A percentile compares a stretch with the other conserved stretches of the same genome.
phyloP scores from a whole-genome alignment of 1,140 invertebrate genomes.

The Tetramorium parvispinum region DNA sequence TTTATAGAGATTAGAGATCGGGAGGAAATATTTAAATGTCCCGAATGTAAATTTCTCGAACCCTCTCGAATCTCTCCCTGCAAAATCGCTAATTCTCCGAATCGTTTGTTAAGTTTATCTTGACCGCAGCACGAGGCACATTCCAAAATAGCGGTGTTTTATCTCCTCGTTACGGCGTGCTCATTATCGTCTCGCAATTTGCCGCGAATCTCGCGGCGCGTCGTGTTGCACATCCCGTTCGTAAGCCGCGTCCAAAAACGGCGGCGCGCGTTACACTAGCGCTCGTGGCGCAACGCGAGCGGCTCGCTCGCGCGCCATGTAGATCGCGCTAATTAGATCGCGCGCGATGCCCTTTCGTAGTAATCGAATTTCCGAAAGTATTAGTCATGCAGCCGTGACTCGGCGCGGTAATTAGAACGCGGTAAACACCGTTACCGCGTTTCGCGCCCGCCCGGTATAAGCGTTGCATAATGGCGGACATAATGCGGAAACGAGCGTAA shows the following conservation, averaged over 20 bases:
- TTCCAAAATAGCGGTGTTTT: background rate
- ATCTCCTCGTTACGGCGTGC: slow-evolving; percentile 9
- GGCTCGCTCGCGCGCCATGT: background rate
- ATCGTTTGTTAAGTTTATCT: background rate
- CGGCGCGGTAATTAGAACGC: slow-evolving; percentile 50
- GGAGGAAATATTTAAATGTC: background rate
- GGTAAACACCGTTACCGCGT: slow-evolving; percentile 15
- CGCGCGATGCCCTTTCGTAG: slow-evolving; percentile 26
- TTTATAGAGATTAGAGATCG: background rate
- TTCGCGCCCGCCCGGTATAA: slow-evolving; percentile 48
- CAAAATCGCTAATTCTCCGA: background rate
- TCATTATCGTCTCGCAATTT: slow-evolving; percentile 37
- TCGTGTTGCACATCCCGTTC: background rate
- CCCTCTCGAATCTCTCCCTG: background rate
- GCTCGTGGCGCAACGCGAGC: background rate
- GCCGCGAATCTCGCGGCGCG: background rate
- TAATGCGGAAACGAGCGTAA: slow-evolving; percentile 44
- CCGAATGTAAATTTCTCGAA: background rate
- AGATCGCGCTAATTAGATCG: slow-evolving; percentile 48
- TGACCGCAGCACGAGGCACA: background rate
- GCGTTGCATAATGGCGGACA: slow-evolving; percentile 45
- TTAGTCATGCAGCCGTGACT: slow-evolving; percentile 51
- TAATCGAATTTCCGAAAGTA: slow-evolving; percentile 61
- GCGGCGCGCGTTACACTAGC: background rate
- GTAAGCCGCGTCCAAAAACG: slow-evolving; percentile 21